These are phyloP conservation scores for Oceanodroma leucorhoa DNA, from an alignment of 2,797 vertebrate genomes.

Conservation along the genomic window DNA sequence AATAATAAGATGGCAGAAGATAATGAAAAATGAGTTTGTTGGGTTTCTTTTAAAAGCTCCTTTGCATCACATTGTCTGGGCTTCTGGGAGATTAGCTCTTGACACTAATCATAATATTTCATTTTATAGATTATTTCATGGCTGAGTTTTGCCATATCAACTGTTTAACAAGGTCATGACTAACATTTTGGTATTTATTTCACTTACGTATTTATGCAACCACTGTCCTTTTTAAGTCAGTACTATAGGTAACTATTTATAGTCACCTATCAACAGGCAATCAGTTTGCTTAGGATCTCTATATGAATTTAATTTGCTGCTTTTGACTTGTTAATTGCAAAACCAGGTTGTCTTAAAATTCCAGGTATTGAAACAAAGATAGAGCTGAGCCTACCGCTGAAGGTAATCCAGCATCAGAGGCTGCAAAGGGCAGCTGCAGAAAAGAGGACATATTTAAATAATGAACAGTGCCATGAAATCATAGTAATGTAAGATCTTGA, in stretches of 20 bases:
- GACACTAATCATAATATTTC: constrained; percentile 18
- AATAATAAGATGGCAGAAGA: constrained; percentile 25
- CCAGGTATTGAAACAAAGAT: background rate
- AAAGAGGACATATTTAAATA: background rate
- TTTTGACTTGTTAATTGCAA: background rate
- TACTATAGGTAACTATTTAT: background rate
- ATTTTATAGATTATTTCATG: constrained; percentile 14
- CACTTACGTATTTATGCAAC: background rate
- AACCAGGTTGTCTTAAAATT: background rate
- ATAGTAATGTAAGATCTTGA: background rate
- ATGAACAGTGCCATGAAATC: background rate
- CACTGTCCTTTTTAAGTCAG: background rate
- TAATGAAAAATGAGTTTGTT: constrained; percentile 15
- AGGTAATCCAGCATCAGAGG: background rate
- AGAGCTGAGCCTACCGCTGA: background rate
- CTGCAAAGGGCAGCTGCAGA: background rate
- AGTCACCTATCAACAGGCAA: background rate
- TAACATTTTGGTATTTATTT: constrained; percentile 21
- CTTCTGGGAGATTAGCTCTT: constrained; percentile 19
- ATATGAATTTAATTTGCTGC: background rate
- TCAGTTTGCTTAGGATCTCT: background rate
- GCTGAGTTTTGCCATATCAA: background rate
- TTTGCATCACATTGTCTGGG: background rate
- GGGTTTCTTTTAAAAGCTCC: constrained; percentile 1
- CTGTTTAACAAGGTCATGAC: constrained; percentile 12